phyloP scores from a whole-genome alignment of 1,140 invertebrate genomes.

The Leptinotarsa lineolata region DNA sequence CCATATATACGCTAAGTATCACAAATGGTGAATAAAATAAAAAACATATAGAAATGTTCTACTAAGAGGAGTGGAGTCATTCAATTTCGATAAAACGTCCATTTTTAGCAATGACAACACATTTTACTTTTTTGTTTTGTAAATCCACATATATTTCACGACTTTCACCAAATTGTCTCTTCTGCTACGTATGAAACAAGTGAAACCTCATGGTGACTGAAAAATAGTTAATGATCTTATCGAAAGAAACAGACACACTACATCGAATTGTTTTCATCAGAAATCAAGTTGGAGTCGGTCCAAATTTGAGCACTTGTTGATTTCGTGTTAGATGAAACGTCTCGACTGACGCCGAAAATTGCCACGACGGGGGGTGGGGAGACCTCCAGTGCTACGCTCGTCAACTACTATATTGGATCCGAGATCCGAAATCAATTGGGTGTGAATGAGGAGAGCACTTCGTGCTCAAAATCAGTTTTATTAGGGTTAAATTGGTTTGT shows the following conservation, averaged over 20 bases:
- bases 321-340: constrained; percentile 7
- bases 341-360: background rate
- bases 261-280: constrained; percentile 18
- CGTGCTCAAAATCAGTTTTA: background rate
- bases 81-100: no score
- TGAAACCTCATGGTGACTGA: background rate
- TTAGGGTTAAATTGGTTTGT: constrained; percentile 1
- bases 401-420: constrained; percentile 9
- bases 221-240: background rate
- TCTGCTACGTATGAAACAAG: background rate
- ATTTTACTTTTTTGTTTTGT: no score
- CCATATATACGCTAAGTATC: no score
- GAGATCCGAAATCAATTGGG: background rate
- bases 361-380: background rate
- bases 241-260: background rate
- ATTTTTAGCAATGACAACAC: no score
- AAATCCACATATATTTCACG: no score
- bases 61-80: no score
- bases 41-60: no score
- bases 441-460: constrained; percentile 9
- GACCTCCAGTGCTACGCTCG: background rate
- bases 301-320: constrained; percentile 20
- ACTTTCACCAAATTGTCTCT: background rate
- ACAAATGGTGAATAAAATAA: no score
- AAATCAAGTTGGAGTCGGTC: constrained; percentile 2